phyloP scores from a whole-genome alignment of 2,113 vertebrate genomes.

The Beaufortia kweichowensis region DNA sequence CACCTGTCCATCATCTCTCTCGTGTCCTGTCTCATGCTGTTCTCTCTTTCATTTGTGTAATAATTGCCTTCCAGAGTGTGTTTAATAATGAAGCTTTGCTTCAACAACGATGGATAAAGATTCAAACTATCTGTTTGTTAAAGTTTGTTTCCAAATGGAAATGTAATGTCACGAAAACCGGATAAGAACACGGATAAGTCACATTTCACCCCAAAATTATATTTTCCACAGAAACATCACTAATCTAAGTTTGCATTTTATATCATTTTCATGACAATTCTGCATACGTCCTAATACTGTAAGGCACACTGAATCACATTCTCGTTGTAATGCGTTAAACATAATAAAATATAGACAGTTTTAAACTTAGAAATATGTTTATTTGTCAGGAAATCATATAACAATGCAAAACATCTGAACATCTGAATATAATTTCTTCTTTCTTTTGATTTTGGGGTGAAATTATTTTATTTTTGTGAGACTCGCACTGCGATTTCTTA shows the following conservation, averaged over 20 bases:
- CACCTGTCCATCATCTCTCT: slow-evolving; percentile 56
- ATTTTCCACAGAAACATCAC: neutral
- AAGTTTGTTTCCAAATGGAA: neutral
- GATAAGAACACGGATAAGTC: neutral
- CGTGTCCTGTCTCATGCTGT: slow-evolving; percentile 65
- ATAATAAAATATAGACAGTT: too few species aligned
- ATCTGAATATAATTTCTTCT: too few species aligned
- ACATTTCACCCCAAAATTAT: neutral
- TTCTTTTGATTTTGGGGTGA: neutral
- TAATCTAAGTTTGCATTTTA: neutral
- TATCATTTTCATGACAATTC: too few species aligned
- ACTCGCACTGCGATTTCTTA: neutral
- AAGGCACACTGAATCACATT: too few species aligned
- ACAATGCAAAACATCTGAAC: neutral
- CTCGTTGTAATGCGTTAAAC: neutral
- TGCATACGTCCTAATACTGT: neutral
- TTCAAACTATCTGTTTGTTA: too few species aligned
- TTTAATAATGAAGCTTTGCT: neutral
- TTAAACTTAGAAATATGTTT: too few species aligned
- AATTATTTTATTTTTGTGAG: too few species aligned
- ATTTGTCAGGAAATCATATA: too few species aligned
- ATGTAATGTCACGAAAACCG: too few species aligned
- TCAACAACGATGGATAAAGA: too few species aligned
- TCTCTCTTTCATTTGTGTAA: slow-evolving; percentile 70
- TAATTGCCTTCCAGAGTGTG: slow-evolving; percentile 43